phyloP scores from a whole-genome alignment of 2,888 invertebrate genomes.

The Apamea anceps region DNA sequence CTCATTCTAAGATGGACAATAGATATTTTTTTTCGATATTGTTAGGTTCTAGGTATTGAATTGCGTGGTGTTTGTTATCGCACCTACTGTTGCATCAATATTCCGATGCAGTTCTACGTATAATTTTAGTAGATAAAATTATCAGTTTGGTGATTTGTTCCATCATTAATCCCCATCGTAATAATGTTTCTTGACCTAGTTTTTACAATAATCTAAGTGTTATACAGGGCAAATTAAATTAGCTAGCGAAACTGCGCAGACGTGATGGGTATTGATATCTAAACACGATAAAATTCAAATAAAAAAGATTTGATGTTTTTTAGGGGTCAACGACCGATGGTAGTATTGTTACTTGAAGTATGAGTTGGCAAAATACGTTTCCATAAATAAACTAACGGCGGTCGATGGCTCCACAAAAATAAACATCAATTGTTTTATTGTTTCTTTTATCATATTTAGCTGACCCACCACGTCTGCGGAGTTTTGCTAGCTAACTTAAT shows the following conservation, averaged over 20 bases:
- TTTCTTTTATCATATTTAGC: background rate
- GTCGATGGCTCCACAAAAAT: background rate
- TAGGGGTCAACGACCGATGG: background rate
- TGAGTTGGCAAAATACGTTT: background rate
- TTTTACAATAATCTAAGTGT: background rate
- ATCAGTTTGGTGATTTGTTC: background rate
- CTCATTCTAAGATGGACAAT: slow-evolving; percentile 57
- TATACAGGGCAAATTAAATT: background rate
- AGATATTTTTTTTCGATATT: slow-evolving; percentile 11
- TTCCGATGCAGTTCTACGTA: background rate
- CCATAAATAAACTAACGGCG: background rate
- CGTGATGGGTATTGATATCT: background rate
- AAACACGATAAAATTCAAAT: background rate
- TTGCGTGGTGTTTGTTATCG: slow-evolving; percentile 21
- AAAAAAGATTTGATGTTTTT: background rate
- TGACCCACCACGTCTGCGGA: background rate
- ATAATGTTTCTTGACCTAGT: background rate
- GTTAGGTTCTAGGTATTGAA: slow-evolving; percentile 40
- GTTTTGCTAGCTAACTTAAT: background rate
- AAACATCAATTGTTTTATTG: background rate
- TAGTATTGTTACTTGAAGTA: background rate
- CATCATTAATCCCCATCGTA: background rate
- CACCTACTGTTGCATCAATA: background rate
- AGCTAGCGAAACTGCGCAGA: background rate
- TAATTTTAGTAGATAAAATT: background rate